These are phyloP conservation scores for Anastrepha ludens DNA, from an alignment of 1,140 invertebrate species.

Conservation along the genomic window DNA sequence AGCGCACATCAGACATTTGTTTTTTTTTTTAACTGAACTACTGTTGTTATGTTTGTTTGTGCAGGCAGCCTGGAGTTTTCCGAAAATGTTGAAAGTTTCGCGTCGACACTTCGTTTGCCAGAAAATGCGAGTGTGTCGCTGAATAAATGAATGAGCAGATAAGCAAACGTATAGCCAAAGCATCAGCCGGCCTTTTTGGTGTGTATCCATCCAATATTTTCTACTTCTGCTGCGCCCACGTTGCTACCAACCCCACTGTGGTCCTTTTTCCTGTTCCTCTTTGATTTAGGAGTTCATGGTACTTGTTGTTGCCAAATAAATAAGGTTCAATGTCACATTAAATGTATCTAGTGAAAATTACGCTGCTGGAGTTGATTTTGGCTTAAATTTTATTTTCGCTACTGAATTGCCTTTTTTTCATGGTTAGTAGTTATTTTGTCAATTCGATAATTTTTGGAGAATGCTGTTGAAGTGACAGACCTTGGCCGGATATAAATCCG, in stretches of 20 bases:
- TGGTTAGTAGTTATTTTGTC: too few relatives aligned
- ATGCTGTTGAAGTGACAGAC: too few relatives aligned
- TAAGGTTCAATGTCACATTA: slow-evolving; percentile 1
- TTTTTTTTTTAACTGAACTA: neutral
- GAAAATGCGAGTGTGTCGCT: neutral
- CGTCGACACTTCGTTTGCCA: neutral
- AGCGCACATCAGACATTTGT: too few relatives aligned
- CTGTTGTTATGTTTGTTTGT: neutral
- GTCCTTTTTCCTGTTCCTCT: neutral
- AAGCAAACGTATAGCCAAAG: neutral
- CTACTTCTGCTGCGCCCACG: neutral
- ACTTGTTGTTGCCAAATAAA: neutral
- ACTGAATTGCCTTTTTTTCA: too few relatives aligned
- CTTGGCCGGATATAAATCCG: too few relatives aligned
- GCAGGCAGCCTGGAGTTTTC: neutral
- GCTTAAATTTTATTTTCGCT: too few relatives aligned
- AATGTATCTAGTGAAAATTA: neutral
- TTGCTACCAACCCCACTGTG: neutral
- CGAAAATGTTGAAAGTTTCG: neutral
- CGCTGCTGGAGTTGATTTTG: neutral
- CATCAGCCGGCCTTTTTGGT: neutral
- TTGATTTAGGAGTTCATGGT: neutral
- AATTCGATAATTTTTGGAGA: too few relatives aligned
- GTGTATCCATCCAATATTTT: neutral
- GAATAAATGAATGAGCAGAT: slow-evolving; percentile 15